These are phyloP conservation scores for Acanthosepion esculentum DNA, from an alignment of 2,888 invertebrate genomes.

Conservation along the genomic window DNA sequence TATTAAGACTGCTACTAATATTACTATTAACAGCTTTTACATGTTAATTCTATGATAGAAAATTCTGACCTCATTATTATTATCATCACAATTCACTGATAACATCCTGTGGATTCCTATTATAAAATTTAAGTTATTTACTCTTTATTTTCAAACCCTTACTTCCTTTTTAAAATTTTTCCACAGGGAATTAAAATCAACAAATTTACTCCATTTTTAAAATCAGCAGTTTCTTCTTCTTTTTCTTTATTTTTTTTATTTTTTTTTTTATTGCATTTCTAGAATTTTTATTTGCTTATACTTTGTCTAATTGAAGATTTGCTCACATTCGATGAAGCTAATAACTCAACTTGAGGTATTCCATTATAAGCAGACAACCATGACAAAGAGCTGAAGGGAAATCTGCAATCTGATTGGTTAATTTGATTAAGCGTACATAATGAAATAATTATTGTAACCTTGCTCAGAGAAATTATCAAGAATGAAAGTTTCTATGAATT, in stretches of 20 bases:
- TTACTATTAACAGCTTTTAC: too few species aligned
- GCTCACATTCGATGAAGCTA: not conserved
- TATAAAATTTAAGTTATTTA: too few species aligned
- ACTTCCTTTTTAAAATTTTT: too few species aligned
- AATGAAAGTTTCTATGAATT: conserved; percentile 6
- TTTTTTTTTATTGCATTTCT: not conserved
- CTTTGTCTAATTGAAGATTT: not conserved
- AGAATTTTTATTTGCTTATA: not conserved
- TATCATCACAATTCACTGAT: too few species aligned
- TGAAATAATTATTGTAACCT: not conserved
- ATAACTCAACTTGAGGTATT: not conserved
- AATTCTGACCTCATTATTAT: too few species aligned
- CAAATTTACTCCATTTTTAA: too few species aligned
- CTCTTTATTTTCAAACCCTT: too few species aligned
- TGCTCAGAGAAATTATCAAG: not conserved
- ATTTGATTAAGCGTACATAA: conserved; percentile 33
- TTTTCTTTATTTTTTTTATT: not conserved
- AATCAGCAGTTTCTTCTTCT: too few species aligned
- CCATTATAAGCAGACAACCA: not conserved
- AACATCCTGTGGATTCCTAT: too few species aligned
- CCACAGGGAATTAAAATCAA: too few species aligned
- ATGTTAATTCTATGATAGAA: too few species aligned
- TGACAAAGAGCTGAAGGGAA: conserved; percentile 33
- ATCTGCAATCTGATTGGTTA: conserved; percentile 33
- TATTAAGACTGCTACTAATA: too few species aligned